These are phyloP conservation scores for Eutolmus rufibarbis DNA, from an alignment of 2,888 invertebrate genomes.

Conservation along the genomic window DNA sequence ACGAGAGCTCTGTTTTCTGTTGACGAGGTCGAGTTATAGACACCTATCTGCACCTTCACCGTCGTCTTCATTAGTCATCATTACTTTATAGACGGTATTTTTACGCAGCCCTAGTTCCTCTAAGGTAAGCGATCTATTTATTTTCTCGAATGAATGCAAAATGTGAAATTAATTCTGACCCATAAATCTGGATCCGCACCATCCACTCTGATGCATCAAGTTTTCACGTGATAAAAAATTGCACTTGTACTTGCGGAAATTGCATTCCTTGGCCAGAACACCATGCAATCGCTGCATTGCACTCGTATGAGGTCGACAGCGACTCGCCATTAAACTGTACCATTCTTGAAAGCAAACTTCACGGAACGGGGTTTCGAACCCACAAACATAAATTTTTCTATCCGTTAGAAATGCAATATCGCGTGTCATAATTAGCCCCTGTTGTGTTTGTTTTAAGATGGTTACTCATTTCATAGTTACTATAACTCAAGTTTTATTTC, in stretches of 20 bases:
- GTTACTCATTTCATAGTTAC: not conserved
- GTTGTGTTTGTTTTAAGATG: not conserved
- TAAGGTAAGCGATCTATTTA: not conserved
- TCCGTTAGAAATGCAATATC: not conserved
- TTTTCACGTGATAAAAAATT: not conserved
- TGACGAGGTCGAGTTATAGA: not conserved
- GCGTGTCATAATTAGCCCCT: not conserved
- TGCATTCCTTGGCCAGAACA: not conserved
- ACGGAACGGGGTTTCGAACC: constrained; percentile 8
- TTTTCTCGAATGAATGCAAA: not conserved
- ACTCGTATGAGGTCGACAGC: not conserved
- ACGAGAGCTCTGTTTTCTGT: not conserved
- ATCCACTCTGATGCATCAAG: not conserved
- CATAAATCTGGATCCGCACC: constrained; percentile 4
- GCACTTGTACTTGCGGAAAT: not conserved
- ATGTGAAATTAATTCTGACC: constrained; percentile 20
- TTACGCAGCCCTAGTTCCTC: not conserved
- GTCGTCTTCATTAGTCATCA: not conserved
- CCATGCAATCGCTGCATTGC: not conserved
- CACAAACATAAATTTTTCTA: constrained; percentile 10
- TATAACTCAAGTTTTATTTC: not conserved
- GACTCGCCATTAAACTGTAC: not conserved
- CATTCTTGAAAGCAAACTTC: not conserved
- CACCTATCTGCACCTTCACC: not conserved
- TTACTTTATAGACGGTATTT: not conserved